phyloP scores from a whole-genome alignment of 23 tunicate genomes.

The Clavelina lepadiformis region DNA sequence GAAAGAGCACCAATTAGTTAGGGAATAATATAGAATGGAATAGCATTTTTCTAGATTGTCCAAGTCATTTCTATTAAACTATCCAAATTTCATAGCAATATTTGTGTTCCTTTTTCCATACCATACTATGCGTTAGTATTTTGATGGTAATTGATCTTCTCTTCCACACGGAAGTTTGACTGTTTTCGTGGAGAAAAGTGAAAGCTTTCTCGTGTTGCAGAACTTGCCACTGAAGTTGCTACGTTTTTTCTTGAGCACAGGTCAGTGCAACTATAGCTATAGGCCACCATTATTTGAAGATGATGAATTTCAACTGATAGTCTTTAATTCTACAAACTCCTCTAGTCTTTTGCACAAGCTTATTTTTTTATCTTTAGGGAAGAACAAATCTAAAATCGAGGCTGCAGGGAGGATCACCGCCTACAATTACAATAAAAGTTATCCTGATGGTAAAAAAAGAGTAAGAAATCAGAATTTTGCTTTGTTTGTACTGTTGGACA shows the following conservation, averaged over 20 bases:
- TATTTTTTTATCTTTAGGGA: background rate
- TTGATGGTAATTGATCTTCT: too few species aligned
- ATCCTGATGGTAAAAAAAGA: background rate
- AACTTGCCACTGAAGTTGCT: constrained; percentile 6
- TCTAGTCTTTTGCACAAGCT: background rate
- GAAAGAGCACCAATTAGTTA: constrained; percentile 5
- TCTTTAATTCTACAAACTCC: background rate
- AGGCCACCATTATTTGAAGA: constrained; percentile 5
- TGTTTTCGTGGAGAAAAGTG: constrained; percentile 4
- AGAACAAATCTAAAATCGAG: constrained; percentile 8
- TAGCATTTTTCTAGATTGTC: too few species aligned
- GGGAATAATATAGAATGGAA: too few species aligned
- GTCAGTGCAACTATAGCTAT: background rate
- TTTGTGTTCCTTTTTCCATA: too few species aligned
- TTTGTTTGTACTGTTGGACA: constrained; percentile 8
- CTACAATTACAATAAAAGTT: background rate
- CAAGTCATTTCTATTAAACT: too few species aligned
- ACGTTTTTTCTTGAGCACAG: constrained; percentile 6
- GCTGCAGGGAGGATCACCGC: constrained; percentile 12
- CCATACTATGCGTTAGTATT: too few species aligned
- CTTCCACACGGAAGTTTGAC: constrained; percentile 9
- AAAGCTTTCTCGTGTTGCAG: background rate
- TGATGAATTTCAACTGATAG: constrained; percentile 6
- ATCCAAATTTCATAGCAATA: too few species aligned
- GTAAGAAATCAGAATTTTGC: constrained; percentile 8